These are phyloP conservation scores for Conops quadrifasciatus DNA, from an alignment of 2,888 invertebrate species.

Conservation along the genomic window DNA sequence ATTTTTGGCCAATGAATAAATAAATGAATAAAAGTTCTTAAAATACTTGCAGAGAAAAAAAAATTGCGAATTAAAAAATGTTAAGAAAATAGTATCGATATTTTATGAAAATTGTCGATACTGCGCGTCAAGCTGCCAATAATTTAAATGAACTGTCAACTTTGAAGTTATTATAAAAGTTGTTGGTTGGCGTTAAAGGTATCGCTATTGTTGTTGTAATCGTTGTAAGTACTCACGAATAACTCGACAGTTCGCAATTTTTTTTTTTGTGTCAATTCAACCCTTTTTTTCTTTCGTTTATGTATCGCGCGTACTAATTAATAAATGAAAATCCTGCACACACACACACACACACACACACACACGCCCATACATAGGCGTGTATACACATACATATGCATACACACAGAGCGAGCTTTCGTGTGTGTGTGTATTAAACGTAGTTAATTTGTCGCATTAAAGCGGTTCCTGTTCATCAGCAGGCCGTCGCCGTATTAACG, in stretches of 20 bases:
- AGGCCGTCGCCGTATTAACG: constrained; percentile 16
- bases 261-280: constrained; percentile 18
- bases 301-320: constrained; percentile 43
- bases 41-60: too few species aligned
- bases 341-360: constrained; percentile 9
- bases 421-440: constrained; percentile 53
- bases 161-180: constrained; percentile 25
- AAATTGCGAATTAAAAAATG: too few species aligned
- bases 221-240: neutral
- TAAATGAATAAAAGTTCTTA: too few species aligned
- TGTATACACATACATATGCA: constrained; percentile 39
- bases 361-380: constrained; percentile 32
- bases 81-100: neutral
- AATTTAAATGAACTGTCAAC: constrained; percentile 50
- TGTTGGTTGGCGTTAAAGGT: constrained; percentile 6
- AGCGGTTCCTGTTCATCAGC: constrained; percentile 31
- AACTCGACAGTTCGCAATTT: neutral
- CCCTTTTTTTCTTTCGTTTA: constrained; percentile 29
- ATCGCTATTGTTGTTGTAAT: neutral
- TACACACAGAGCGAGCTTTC: constrained; percentile 52
- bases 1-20: too few species aligned
- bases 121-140: constrained; percentile 47
- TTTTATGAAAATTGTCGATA: neutral
- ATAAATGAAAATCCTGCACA: constrained; percentile 44
- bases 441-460: constrained; percentile 51